These are phyloP conservation scores for Petroica traversi DNA, from an alignment of 2,113 vertebrate genomes.

Conservation along the genomic window DNA sequence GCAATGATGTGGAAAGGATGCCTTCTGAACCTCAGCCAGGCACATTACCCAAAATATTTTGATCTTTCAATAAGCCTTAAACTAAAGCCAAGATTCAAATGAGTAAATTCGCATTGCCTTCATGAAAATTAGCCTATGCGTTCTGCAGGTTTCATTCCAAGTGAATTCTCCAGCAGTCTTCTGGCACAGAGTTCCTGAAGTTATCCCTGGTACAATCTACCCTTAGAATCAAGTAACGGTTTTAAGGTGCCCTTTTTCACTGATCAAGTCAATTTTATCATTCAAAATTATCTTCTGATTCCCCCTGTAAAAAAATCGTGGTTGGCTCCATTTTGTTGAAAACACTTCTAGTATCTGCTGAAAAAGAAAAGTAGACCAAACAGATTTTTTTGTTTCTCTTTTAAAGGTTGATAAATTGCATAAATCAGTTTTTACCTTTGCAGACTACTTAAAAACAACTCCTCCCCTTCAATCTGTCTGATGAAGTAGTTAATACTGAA, in stretches of 20 bases:
- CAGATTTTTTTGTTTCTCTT: neutral
- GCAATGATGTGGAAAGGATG: neutral
- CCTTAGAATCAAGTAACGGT: neutral
- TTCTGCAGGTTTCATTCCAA: neutral
- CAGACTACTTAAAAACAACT: neutral
- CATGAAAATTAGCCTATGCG: neutral
- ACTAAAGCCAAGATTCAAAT: neutral
- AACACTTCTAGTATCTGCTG: neutral
- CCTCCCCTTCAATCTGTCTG: neutral
- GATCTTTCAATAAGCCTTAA: neutral
- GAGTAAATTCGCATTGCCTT: neutral
- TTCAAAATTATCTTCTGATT: conserved; percentile 65
- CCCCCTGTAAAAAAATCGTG: neutral
- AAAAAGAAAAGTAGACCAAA: neutral
- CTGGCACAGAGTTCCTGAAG: neutral
- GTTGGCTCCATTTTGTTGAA: neutral
- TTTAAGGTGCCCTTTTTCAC: conserved; percentile 38
- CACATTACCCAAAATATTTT: neutral
- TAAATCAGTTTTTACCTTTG: neutral
- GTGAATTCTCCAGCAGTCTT: neutral
- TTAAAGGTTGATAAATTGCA: neutral
- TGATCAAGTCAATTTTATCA: conserved; percentile 49
- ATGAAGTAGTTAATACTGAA: neutral
- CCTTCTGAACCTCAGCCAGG: neutral
- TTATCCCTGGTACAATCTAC: neutral